Evolutionary conservation across 2,797 vertebrate genomes (phyloP).

Genomic region (Poeciliopsis gracilis): DNA sequence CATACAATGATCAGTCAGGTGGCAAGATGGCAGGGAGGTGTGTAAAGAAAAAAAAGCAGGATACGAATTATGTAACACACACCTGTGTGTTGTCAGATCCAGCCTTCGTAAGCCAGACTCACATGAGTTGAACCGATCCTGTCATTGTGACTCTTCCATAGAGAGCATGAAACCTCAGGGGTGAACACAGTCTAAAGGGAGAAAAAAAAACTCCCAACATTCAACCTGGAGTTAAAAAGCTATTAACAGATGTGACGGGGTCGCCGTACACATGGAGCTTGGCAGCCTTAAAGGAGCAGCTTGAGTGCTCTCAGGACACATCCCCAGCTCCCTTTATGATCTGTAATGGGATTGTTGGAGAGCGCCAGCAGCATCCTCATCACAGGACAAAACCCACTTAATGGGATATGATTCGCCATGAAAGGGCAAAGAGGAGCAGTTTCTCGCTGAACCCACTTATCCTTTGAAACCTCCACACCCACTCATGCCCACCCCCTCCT

Average conservation of each 20-base stretch:
- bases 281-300: conserved; percentile 42
- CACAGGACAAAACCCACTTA: conserved; percentile 72
- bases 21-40: not conserved
- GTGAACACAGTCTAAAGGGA: conserved; percentile 18
- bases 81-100: conserved; percentile 32
- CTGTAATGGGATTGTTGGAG: conserved; percentile 76
- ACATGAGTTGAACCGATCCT: conserved; percentile 39
- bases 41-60: conserved; percentile 4
- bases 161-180: conserved; percentile 31
- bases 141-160: conserved; percentile 27
- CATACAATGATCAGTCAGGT: not conserved
- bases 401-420: conserved; percentile 71
- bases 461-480: conserved; percentile 43
- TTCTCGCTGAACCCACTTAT: conserved; percentile 62
- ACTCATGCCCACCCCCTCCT: conserved; percentile 16
- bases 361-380: conserved; percentile 69
- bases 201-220: conserved; percentile 26
- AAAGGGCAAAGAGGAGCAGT: conserved; percentile 67
- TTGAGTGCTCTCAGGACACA: conserved; percentile 67
- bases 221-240: conserved; percentile 65
- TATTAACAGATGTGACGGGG: conserved; percentile 50
- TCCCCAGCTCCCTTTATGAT: conserved; percentile 76
- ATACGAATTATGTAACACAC: conserved; percentile 23
- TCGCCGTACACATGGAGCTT: conserved; percentile 41
- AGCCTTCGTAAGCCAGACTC: conserved; percentile 40